phyloP scores from a whole-genome alignment of 2,797 vertebrate genomes.

The Hyperoplus lanceolatus region DNA sequence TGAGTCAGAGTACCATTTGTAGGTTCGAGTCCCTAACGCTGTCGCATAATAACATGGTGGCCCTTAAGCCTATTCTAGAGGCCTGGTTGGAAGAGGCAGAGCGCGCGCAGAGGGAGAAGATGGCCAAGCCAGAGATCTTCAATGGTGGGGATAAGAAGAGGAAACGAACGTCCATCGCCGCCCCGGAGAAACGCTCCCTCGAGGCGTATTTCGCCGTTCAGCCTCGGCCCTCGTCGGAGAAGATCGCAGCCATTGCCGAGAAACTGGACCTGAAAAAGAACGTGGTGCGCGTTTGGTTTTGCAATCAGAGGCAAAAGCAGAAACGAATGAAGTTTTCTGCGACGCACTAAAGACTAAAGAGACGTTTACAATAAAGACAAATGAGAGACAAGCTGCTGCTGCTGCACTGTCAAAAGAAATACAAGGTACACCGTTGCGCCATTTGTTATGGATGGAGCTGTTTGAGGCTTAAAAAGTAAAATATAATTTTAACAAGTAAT shows the following conservation, averaged over 20 bases:
- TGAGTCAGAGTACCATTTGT: slow-evolving; percentile 96
- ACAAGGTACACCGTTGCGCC: slow-evolving; percentile 58
- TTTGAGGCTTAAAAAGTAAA: background rate
- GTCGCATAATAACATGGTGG: slow-evolving; percentile 96
- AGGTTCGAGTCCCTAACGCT: slow-evolving; percentile 95
- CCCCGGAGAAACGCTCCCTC: slow-evolving; percentile 92
- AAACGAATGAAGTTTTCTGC: slow-evolving; percentile 97
- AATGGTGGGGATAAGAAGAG: slow-evolving; percentile 92
- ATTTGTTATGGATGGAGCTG: background rate
- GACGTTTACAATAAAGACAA: slow-evolving; percentile 53
- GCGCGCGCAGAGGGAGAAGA: slow-evolving; percentile 92
- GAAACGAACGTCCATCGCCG: slow-evolving; percentile 93
- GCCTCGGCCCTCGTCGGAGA: slow-evolving; percentile 93
- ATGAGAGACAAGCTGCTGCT: slow-evolving; percentile 56
- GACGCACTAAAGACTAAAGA: slow-evolving; percentile 84
- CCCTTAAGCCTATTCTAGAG: slow-evolving; percentile 93
- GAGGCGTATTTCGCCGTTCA: slow-evolving; percentile 95
- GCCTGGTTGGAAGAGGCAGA: slow-evolving; percentile 95
- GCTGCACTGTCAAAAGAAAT: slow-evolving; percentile 58
- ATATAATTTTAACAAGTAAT: background rate
- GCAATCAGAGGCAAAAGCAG: slow-evolving; percentile 96
- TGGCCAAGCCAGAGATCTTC: slow-evolving; percentile 94
- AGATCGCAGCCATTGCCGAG: slow-evolving; percentile 94
- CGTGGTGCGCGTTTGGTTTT: slow-evolving; percentile 95
- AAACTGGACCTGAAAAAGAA: slow-evolving; percentile 97